These are phyloP conservation scores for Platerodrilus igneus DNA, from an alignment of 2,888 invertebrate genomes.

Conservation along the genomic window DNA sequence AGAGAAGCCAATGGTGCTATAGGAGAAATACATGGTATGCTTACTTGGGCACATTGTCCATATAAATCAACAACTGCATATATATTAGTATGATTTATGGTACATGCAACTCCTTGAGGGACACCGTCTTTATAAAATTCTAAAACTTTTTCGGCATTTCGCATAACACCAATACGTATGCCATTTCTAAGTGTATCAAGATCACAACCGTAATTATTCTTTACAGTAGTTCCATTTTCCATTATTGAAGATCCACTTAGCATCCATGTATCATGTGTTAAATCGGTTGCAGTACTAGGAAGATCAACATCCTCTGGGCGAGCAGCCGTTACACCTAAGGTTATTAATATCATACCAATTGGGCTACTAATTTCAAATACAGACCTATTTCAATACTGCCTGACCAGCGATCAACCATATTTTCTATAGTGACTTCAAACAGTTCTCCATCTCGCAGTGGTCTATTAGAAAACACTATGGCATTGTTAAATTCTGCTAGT, in stretches of 20 bases:
- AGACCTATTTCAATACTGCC: slow-evolving; percentile 84
- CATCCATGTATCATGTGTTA: slow-evolving; percentile 89
- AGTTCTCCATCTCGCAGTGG: slow-evolving; percentile 85
- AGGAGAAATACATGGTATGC: slow-evolving; percentile 44
- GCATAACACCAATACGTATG: slow-evolving; percentile 82
- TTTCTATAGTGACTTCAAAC: slow-evolving; percentile 86
- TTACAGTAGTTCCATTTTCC: slow-evolving; percentile 81
- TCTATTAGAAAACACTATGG: slow-evolving; percentile 86
- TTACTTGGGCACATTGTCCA: slow-evolving; percentile 91
- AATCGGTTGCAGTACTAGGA: slow-evolving; percentile 86
- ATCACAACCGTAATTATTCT: slow-evolving; percentile 81
- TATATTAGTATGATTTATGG: slow-evolving; percentile 71
- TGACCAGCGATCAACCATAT: slow-evolving; percentile 89
- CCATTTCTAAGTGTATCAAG: slow-evolving; percentile 76
- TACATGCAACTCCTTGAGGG: slow-evolving; percentile 82
- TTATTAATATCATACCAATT: no score
- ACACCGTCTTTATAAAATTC: slow-evolving; percentile 84
- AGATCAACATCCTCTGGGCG: slow-evolving; percentile 84
- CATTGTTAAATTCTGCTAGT: slow-evolving; percentile 89
- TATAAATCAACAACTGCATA: slow-evolving; percentile 94
- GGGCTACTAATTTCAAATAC: no score
- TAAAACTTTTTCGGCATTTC: slow-evolving; percentile 75
- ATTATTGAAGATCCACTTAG: slow-evolving; percentile 87
- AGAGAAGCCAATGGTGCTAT: slow-evolving; percentile 40
- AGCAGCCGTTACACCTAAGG: slow-evolving; percentile 83